Percentiles rank a stretch among this genome's conserved stretches.
Evolutionary conservation across 2,113 vertebrate species (phyloP).

Genomic region (Petroica traversi): DNA sequence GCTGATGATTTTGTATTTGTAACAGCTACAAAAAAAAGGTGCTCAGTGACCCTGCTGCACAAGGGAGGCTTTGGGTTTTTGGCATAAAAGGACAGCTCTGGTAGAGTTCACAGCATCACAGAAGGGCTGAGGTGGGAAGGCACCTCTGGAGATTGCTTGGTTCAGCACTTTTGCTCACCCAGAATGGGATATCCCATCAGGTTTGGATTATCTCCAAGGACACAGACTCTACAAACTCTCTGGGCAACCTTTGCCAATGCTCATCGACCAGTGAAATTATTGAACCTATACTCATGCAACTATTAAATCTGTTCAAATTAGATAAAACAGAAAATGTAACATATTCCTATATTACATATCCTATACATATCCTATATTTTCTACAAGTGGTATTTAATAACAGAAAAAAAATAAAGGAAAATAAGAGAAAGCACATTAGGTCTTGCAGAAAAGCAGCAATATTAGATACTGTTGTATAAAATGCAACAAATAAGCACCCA

Average conservation of each 20-base stretch:
- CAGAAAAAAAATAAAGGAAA: neutral
- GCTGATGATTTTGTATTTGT: neutral
- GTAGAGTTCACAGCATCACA: neutral
- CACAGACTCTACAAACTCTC: neutral
- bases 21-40: neutral
- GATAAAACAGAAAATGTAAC: neutral
- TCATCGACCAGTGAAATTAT: neutral
- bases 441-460: neutral
- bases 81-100: neutral
- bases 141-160: neutral
- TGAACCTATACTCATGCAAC: neutral
- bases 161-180: neutral
- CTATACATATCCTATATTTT: no score
- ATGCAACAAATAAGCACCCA: neutral
- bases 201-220: neutral
- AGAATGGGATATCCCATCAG: neutral
- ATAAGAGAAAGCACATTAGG: accelerated
- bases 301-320: neutral
- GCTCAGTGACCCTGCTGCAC: neutral
- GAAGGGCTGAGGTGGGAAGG: neutral
- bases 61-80: neutral
- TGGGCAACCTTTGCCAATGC: neutral
- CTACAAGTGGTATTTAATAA: neutral
- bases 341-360: neutral
- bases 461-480: neutral